Evolutionary conservation across 2,797 vertebrate species (phyloP).

Genomic region (Dipus sagitta): DNA sequence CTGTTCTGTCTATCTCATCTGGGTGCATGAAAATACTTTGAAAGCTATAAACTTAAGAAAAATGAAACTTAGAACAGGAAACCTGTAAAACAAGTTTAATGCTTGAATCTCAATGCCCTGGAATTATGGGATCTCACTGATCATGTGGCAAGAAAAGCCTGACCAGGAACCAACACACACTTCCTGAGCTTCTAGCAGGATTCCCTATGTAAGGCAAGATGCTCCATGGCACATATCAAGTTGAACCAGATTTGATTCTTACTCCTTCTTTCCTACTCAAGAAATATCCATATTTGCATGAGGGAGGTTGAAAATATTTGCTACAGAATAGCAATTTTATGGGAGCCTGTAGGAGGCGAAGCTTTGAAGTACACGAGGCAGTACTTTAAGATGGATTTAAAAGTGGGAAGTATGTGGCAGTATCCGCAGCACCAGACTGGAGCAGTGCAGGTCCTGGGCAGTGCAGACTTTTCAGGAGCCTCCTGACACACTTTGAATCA

Average conservation of each 20-base stretch:
- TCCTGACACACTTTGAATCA: constrained; percentile 59
- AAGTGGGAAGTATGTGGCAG: constrained; percentile 60
- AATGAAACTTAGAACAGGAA: constrained; percentile 50
- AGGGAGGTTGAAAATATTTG: constrained; percentile 69
- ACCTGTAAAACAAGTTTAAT: constrained; percentile 56
- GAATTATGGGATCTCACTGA: constrained; percentile 3
- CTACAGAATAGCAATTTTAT: constrained; percentile 64
- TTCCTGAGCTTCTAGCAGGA: constrained; percentile 20
- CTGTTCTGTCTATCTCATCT: constrained; percentile 53
- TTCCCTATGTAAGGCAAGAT: neutral
- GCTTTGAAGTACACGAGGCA: constrained; percentile 61
- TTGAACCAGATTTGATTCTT: constrained; percentile 53
- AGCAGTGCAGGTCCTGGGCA: constrained; percentile 45
- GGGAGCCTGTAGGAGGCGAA: constrained; percentile 14
- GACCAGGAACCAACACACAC: constrained; percentile 14
- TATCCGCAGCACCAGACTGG: constrained; percentile 21
- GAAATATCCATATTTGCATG: constrained; percentile 68
- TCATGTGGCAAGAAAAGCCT: neutral
- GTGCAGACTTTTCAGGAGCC: constrained; percentile 54
- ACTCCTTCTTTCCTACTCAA: constrained; percentile 51
- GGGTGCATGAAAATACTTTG: constrained; percentile 41
- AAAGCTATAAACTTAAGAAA: constrained; percentile 44
- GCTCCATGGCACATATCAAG: neutral
- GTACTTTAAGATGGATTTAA: constrained; percentile 71
- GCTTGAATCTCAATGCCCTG: neutral